Conservation (phyloP, 2,888 invertebrate species). For the Nomada ruficornis region DNA sequence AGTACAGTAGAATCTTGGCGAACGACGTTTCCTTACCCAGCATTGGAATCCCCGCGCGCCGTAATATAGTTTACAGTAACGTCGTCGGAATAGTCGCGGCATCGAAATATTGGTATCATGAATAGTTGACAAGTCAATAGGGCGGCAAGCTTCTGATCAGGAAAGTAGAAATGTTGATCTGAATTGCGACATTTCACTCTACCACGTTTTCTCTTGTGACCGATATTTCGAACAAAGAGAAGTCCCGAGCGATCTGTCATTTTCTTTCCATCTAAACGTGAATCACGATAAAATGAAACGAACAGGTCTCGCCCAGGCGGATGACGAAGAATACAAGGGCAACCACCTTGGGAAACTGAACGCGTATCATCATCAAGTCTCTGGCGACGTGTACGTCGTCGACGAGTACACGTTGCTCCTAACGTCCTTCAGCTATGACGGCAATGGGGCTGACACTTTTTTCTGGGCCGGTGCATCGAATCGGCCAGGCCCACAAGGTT, state of each 20-base stretch:
- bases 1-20: neutral
- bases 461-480: conserved; percentile 97
- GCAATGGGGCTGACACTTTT: conserved; percentile 95
- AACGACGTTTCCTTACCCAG: conserved; percentile 5
- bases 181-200: conserved; percentile 8
- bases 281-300: conserved; percentile 15
- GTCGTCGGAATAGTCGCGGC: neutral
- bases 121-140: too few species aligned
- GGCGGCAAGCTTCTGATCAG: neutral
- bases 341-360: conserved; percentile 93
- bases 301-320: conserved; percentile 84
- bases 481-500: conserved; percentile 95
- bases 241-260: neutral
- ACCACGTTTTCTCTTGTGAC: neutral
- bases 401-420: conserved; percentile 93
- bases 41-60: conserved; percentile 16
- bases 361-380: conserved; percentile 96
- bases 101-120: neutral
- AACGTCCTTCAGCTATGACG: conserved; percentile 94
- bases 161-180: conserved; percentile 13
- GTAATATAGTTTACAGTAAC: neutral
- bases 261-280: neutral
- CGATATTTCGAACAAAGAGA: conserved; percentile 26
- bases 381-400: conserved; percentile 95
- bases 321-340: conserved; percentile 91